Evolutionary conservation across 2,113 vertebrate genomes (phyloP).

Genomic region (Actenoides lindsayi): DNA sequence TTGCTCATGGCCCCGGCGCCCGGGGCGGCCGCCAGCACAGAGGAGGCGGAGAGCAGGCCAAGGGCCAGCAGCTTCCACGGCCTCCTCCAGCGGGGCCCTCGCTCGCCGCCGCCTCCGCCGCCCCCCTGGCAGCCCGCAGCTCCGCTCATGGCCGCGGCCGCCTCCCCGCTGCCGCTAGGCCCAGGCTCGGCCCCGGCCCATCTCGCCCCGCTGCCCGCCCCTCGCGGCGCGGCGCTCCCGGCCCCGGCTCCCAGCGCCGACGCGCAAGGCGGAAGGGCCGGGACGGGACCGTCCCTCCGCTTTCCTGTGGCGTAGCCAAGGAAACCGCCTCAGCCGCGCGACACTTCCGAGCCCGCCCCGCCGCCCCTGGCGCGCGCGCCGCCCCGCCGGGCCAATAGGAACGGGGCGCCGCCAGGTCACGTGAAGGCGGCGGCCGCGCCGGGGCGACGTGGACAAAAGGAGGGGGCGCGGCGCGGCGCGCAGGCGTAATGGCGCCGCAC

Average conservation of each 20-base stretch:
- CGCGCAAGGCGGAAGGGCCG: not conserved
- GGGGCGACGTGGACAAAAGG: slow-evolving; percentile 64
- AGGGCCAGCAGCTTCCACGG: slow-evolving; percentile 73
- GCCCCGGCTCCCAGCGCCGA: not conserved
- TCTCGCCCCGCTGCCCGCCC: slow-evolving; percentile 54
- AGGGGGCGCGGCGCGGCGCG: not conserved
- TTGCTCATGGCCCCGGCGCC: slow-evolving; percentile 72
- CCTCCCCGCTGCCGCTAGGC: slow-evolving; percentile 58
- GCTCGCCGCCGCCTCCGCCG: slow-evolving; percentile 41
- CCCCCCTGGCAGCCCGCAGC: slow-evolving; percentile 46
- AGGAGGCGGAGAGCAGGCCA: slow-evolving; percentile 74
- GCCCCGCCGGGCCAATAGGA: not conserved
- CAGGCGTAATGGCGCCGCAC: not conserved
- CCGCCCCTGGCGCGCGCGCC: not conserved
- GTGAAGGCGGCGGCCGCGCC: not conserved
- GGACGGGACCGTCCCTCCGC: slow-evolving; percentile 49
- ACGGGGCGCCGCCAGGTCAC: not conserved
- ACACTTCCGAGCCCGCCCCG: slow-evolving; percentile 47
- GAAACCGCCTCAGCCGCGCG: slow-evolving; percentile 64
- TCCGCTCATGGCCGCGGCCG: slow-evolving; percentile 69
- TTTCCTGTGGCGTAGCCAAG: slow-evolving; percentile 77
- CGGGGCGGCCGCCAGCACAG: slow-evolving; percentile 64
- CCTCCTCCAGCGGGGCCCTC: slow-evolving; percentile 57
- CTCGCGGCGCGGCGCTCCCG: not conserved
- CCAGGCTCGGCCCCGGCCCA: slow-evolving; percentile 37